Percentiles rank a stretch among this genome's conserved stretches.
These are phyloP conservation scores for Mareca penelope DNA, from an alignment of 2,797 vertebrate species.

Conservation along the genomic window DNA sequence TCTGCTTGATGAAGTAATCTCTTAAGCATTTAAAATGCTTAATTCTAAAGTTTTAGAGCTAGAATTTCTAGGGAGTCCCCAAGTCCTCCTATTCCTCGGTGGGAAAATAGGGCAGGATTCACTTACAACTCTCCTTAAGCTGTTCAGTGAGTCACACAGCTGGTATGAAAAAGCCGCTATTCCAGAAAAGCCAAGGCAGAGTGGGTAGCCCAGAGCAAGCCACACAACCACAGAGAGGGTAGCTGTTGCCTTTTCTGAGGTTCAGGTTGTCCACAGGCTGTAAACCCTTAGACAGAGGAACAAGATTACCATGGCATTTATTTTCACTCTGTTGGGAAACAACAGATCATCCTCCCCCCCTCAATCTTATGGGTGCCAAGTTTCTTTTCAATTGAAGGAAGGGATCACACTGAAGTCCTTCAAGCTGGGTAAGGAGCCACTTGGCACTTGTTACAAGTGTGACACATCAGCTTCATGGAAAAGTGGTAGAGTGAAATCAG, in stretches of 20 bases:
- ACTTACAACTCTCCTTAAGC: background rate
- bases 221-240: background rate
- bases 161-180: background rate
- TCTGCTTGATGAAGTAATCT: background rate
- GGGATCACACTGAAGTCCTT: background rate
- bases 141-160: background rate
- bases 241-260: background rate
- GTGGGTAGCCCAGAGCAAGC: background rate
- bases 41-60: background rate
- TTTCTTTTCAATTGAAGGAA: background rate
- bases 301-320: background rate
- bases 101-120: background rate
- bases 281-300: background rate
- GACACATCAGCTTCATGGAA: background rate
- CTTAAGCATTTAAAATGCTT: background rate
- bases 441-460: background rate
- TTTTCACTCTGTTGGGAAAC: background rate
- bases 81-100: background rate
- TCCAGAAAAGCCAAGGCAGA: slow-evolving; percentile 13
- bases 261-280: background rate
- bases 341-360: background rate
- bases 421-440: background rate
- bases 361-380: background rate
- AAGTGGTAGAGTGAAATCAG: background rate
- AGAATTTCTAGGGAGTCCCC: background rate